Evolutionary conservation across 2,113 vertebrate species (phyloP), one percentile per base, ranked within the genome.

Genomic region (Gnathonemus echidnorhynchus): DNA sequence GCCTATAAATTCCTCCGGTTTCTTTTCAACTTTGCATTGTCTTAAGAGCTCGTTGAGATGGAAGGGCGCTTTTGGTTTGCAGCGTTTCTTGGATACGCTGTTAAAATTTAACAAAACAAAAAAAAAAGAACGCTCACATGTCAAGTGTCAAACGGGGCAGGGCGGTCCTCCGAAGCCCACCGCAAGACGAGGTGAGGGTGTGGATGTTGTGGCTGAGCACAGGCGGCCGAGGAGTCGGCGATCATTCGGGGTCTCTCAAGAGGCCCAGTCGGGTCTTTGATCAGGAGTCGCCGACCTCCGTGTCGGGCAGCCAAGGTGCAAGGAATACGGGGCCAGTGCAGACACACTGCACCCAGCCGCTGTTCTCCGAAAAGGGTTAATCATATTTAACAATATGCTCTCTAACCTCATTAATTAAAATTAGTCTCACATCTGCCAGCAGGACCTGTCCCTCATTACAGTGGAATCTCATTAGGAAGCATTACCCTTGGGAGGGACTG

Each of bases 401-500:
- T 89, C 88, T 86, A 86, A 90, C 91, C 91, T 86, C 66, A 27
- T 86, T 90, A 92, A 92, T 92, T 92, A 91, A 91, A 89, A 90
- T 58, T 45, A 89, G 62, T 88, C 90, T 88, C 90, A 90, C 91
- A 89, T 90, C 88, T 91, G 91, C 90, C 89, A 56, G 31, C 88
- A 53, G 87, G 88, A 91, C 53, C 88, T 62, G 53, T 70, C 88
- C 90, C 91, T 92, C 90, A 89, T 91, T 90, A 88, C 86, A 48
- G n/a, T 42, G 15, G 90, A 86, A 90, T 92, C 86, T 90, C 87
- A 91, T 89, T 91, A 91, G 88, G 52, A 84, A 50, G 7, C 27
- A 31, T 31, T 5, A 48, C 89, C 70, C 90, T 53, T 24, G 77
- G 86, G 91, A 91, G 56, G 56, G n/a, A 42, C 86, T 42, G 52